These are phyloP conservation scores for Nezara viridula DNA, from an alignment of 2,888 invertebrate genomes.

Conservation along the genomic window DNA sequence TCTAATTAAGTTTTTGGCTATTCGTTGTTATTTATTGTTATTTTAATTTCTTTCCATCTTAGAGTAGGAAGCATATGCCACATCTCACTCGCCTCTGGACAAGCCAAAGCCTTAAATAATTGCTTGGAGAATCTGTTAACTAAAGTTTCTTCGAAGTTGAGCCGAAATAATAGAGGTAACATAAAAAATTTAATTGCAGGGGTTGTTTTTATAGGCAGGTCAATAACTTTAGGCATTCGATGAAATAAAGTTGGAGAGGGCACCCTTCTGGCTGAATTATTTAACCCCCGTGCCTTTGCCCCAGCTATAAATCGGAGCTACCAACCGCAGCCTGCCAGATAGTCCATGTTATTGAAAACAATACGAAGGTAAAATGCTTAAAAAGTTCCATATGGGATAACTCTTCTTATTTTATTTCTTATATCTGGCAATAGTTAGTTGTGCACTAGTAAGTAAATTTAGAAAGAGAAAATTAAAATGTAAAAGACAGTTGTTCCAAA, in stretches of 20 bases:
- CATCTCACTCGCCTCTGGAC: too few relatives aligned
- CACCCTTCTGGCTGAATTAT: slow-evolving; percentile 7
- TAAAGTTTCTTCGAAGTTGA: not conserved
- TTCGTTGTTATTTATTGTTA: too few relatives aligned
- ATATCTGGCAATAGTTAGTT: too few relatives aligned
- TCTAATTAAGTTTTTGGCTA: too few relatives aligned
- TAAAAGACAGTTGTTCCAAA: too few relatives aligned
- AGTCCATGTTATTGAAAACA: not conserved
- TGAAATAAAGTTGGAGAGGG: slow-evolving; percentile 25
- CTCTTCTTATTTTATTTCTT: too few relatives aligned
- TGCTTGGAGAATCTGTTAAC: not conserved
- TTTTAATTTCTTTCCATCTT: too few relatives aligned
- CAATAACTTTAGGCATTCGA: not conserved
- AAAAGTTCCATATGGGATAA: not conserved
- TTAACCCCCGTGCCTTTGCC: not conserved
- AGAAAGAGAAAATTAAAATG: too few relatives aligned
- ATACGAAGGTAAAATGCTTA: not conserved
- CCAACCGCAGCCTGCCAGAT: not conserved
- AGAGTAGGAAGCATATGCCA: too few relatives aligned
- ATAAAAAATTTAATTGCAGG: not conserved
- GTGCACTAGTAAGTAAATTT: too few relatives aligned
- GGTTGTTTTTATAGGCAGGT: not conserved
- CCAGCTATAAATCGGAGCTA: not conserved
- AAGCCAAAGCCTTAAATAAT: not conserved
- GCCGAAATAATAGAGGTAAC: not conserved